These are phyloP conservation scores for Apistogramma diplotaenia DNA, from an alignment of 2,113 vertebrate genomes.

Conservation along the genomic window DNA sequence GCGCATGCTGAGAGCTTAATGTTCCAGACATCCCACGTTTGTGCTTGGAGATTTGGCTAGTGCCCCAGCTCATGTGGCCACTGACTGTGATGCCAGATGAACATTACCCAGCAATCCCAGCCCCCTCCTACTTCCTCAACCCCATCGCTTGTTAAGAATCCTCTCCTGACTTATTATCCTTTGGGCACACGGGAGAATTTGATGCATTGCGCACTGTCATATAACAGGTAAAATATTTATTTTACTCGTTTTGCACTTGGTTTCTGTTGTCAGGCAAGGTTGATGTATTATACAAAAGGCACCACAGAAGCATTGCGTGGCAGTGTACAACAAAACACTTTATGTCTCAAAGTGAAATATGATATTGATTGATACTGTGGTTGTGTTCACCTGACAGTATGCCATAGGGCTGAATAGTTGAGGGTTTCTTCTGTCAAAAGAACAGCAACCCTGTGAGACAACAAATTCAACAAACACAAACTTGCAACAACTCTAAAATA, in stretches of 20 bases:
- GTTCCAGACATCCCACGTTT: conserved; percentile 11
- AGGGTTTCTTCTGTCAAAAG: conserved; percentile 12
- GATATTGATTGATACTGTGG: conserved; percentile 50
- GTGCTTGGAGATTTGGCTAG: conserved; percentile 15
- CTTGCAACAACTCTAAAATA: neutral
- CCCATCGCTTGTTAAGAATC: conserved; percentile 26
- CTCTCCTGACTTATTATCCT: conserved; percentile 42
- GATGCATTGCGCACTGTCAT: conserved; percentile 43
- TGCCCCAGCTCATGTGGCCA: conserved; percentile 1
- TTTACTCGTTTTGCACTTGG: conserved; percentile 42
- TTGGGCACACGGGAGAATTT: conserved; percentile 13
- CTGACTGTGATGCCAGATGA: conserved; percentile 29
- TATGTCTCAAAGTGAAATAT: conserved; percentile 52
- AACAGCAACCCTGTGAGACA: neutral
- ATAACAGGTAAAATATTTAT: conserved; percentile 49
- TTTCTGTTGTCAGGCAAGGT: conserved; percentile 32
- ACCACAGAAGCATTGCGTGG: conserved; percentile 28
- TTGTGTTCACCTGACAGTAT: conserved; percentile 25
- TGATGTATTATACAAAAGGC: conserved; percentile 47
- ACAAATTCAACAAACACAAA: neutral
- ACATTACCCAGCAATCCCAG: conserved; percentile 7
- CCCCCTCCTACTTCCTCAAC: conserved; percentile 8
- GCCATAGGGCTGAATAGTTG: conserved; percentile 8
- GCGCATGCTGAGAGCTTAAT: conserved; percentile 24
- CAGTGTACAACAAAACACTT: conserved; percentile 49